Evolutionary conservation across 2,888 invertebrate genomes (phyloP), one percentile per base, ranked within the genome.

Genomic region (Pseudococcus jackbeardsleyi): DNA sequence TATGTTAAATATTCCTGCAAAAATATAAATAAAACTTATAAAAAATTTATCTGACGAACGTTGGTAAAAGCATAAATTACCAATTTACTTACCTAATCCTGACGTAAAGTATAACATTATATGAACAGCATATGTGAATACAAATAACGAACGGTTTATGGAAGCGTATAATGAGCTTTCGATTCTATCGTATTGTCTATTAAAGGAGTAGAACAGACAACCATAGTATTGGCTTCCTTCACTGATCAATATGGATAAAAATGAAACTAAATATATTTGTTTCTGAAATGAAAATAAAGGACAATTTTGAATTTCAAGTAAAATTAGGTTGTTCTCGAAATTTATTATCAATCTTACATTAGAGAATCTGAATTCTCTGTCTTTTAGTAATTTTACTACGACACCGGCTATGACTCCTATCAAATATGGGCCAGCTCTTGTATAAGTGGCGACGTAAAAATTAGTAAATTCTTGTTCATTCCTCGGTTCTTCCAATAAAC

Each of bases 121-220:
- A 0, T 94, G 89, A 2, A 93, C 89, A 0, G 92, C 91, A 0
- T 93, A 91, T 0, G 93, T 93, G 3, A 92, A 89, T 0, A 93
- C 93, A 93, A 94, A 94, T 0, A 92, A 91, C 0, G 93, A 93
- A 59, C 94, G 91, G 90, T 94, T 93, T 0, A 94, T 90, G 0
- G 93, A 92, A 0, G 94, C 94, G 90, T 94, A 94, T 11, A 93
- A 88, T 0, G 93, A 93, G 59, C 93, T 93, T 89, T 93, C 93
- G 17, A 93, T 87, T 59, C 42, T 54, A 64, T 85, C 11, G 19
- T 85, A 85, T 85, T 54, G 26, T 33, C 85, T 19, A n/a, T 39
- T 54, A n/a, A 85, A 85, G 19, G 17, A 0, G 42, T 85, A 85
- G 19, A 85, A 85, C 2, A 59, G 0, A n/a, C 85, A 85, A 7